A percentile compares a stretch with the other conserved stretches of the same genome.
These are phyloP conservation scores for Cyclura pinguis DNA, from an alignment of 2,797 vertebrate genomes.

Conservation along the genomic window DNA sequence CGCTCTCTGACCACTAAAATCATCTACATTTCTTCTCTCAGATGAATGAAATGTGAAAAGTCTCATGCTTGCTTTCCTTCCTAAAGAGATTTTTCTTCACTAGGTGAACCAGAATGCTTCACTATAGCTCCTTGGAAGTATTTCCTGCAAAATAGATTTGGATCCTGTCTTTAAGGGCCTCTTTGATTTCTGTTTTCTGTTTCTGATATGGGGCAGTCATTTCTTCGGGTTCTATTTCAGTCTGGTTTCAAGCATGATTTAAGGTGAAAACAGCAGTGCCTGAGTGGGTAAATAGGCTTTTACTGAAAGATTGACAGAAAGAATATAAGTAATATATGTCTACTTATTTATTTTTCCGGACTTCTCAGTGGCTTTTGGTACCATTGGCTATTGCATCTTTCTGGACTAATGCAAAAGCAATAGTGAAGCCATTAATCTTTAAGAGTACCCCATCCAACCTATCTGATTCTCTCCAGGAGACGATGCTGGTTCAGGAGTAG, in stretches of 20 bases:
- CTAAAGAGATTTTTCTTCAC: conserved; percentile 38
- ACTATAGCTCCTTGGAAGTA: background rate
- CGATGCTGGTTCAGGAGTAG: background rate
- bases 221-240: background rate
- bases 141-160: background rate
- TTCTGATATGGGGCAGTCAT: background rate
- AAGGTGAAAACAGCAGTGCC: background rate
- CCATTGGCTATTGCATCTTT: no score
- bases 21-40: conserved; percentile 42
- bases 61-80: background rate
- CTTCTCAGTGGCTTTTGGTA: no score
- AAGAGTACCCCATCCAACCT: background rate
- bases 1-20: conserved; percentile 39
- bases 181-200: background rate
- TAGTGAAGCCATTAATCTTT: background rate
- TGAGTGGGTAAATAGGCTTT: background rate
- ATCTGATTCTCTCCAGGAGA: background rate
- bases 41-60: conserved; percentile 43
- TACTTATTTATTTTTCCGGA: background rate
- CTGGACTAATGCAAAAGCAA: background rate
- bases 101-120: conserved; percentile 27
- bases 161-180: background rate
- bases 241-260: background rate
- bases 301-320: background rate
- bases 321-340: background rate